Percentiles rank a stretch among this genome's conserved stretches.
phyloP scores from a whole-genome alignment of 2,888 invertebrate genomes.

The Clanis bilineata region DNA sequence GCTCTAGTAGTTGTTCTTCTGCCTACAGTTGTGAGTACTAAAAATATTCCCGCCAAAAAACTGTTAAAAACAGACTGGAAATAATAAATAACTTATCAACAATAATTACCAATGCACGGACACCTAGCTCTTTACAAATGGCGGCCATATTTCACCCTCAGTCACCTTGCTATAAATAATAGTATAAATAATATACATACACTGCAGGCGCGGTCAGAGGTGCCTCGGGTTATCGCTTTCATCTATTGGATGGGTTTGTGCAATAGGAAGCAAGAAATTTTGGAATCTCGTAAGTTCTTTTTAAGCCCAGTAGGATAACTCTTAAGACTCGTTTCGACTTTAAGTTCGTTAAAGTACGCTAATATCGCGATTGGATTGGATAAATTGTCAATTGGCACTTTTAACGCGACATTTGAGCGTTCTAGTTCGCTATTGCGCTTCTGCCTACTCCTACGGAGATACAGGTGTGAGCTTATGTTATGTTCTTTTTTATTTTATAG shows the following conservation, averaged over 20 bases:
- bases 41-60: neutral
- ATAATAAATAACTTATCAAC: conserved; percentile 26
- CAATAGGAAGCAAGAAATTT: conserved; percentile 28
- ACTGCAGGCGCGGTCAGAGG: conserved; percentile 38
- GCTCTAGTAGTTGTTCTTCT: too few species aligned
- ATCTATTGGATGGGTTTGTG: conserved; percentile 33
- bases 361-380: too few species aligned
- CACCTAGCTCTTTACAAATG: conserved; percentile 33
- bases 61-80: neutral
- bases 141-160: conserved; percentile 32
- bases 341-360: too few species aligned
- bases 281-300: too few species aligned
- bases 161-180: conserved; percentile 22
- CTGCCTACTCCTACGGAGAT: too few species aligned
- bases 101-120: conserved; percentile 32
- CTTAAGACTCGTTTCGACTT: too few species aligned
- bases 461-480: too few species aligned
- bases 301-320: too few species aligned
- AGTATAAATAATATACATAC: conserved; percentile 17
- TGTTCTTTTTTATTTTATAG: too few species aligned
- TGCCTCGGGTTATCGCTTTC: conserved; percentile 52
- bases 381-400: too few species aligned
- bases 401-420: too few species aligned
- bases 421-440: too few species aligned
- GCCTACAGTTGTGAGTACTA: neutral